Conservation (phyloP, 2,888 invertebrate genomes). For the Eudasyphora cyanicolor region DNA sequence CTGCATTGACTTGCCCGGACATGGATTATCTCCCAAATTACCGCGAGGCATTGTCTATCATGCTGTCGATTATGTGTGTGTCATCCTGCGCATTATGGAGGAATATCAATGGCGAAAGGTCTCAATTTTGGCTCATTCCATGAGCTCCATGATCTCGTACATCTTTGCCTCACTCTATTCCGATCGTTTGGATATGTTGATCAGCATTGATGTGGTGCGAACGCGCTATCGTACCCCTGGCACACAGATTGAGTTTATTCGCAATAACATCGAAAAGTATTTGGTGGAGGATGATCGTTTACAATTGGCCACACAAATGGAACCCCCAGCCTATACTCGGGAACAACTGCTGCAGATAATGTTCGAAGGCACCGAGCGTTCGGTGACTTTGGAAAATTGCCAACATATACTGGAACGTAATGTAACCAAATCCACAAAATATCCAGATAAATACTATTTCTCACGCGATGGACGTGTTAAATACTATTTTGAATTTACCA, state of each 20-base stretch:
- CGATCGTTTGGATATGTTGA: slow-evolving; percentile 77
- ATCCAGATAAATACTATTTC: slow-evolving; percentile 83
- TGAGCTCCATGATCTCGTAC: slow-evolving; percentile 84
- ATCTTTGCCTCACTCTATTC: slow-evolving; percentile 83
- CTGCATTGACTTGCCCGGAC: slow-evolving; percentile 86
- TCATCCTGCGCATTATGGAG: slow-evolving; percentile 83
- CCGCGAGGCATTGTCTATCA: slow-evolving; percentile 82
- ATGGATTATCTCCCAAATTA: slow-evolving; percentile 86
- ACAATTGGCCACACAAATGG: slow-evolving; percentile 72
- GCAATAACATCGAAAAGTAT: slow-evolving; percentile 78
- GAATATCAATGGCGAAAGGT: slow-evolving; percentile 86
- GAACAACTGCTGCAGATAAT: slow-evolving; percentile 83
- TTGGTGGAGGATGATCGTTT: slow-evolving; percentile 80
- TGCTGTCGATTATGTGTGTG: slow-evolving; percentile 78
- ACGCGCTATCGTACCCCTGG: slow-evolving; percentile 69
- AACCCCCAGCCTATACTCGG: slow-evolving; percentile 84
- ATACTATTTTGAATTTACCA: slow-evolving; percentile 71
- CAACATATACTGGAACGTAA: slow-evolving; percentile 83
- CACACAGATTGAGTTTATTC: slow-evolving; percentile 74
- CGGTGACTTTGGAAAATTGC: slow-evolving; percentile 82
- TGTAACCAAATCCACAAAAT: slow-evolving; percentile 81
- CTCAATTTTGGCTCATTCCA: slow-evolving; percentile 86
- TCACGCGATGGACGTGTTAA: slow-evolving; percentile 77
- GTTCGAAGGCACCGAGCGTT: slow-evolving; percentile 82
- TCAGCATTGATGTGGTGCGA: slow-evolving; percentile 76